These are phyloP conservation scores for Xylota segnis DNA, from an alignment of 2,888 invertebrate species.

Conservation along the genomic window DNA sequence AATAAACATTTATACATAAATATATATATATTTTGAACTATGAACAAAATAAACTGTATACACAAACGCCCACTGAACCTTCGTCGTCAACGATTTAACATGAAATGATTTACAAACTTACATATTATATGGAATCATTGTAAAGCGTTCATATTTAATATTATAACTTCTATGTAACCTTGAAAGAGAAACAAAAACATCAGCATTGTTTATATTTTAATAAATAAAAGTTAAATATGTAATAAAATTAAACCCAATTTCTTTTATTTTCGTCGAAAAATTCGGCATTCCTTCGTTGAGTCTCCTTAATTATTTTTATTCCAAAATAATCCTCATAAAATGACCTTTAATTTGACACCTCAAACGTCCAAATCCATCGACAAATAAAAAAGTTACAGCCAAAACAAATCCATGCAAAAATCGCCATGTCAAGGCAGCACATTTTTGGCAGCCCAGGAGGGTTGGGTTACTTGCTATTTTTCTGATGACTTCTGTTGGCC, in stretches of 20 bases:
- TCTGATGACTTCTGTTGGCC: not conserved
- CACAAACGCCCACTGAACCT: conserved; percentile 50
- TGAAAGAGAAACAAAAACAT: conserved; percentile 35
- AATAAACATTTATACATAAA: conserved; percentile 10
- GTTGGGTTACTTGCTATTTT: not conserved
- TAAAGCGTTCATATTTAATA: conserved; percentile 43
- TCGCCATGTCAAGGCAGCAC: too few relatives aligned
- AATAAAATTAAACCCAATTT: conserved; percentile 10
- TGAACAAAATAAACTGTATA: conserved; percentile 43
- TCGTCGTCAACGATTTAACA: conserved; percentile 68
- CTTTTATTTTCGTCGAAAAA: not conserved
- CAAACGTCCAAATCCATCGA: too few relatives aligned
- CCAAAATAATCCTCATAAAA: too few relatives aligned
- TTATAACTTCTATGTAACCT: conserved; percentile 45
- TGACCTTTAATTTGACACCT: too few relatives aligned
- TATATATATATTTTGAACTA: conserved; percentile 52
- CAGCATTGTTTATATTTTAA: conserved; percentile 74
- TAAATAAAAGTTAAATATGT: conserved; percentile 58
- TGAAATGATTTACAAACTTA: conserved; percentile 17
- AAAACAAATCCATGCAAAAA: not conserved
- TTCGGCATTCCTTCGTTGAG: too few relatives aligned
- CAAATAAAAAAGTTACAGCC: not conserved
- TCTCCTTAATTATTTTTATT: too few relatives aligned
- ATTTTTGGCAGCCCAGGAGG: too few relatives aligned
- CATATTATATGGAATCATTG: conserved; percentile 29